These are phyloP conservation scores for Trissolcus brochymenae DNA, from an alignment of 2,888 invertebrate species.

Conservation along the genomic window DNA sequence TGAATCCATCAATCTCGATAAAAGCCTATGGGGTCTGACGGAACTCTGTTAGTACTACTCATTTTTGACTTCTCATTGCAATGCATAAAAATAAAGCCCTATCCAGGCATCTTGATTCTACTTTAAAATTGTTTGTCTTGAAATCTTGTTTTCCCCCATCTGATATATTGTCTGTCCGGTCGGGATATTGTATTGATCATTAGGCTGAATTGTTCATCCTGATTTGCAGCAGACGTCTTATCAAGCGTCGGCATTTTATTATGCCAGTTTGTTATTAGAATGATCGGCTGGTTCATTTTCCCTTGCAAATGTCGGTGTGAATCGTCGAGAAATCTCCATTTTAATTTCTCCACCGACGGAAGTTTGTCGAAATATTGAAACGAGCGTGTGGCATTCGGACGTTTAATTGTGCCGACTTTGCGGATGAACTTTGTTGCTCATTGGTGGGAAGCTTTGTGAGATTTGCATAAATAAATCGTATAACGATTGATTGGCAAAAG, in stretches of 20 bases:
- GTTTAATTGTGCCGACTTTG: slow-evolving; percentile 31
- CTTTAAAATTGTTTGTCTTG: slow-evolving; percentile 2
- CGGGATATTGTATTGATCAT: slow-evolving; percentile 8
- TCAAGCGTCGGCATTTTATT: slow-evolving; percentile 38
- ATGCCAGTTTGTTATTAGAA: slow-evolving; percentile 26
- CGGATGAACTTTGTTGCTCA: slow-evolving; percentile 31
- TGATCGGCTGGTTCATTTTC: slow-evolving; percentile 11
- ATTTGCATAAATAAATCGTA: slow-evolving; percentile 47
- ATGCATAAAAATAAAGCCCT: too few species aligned
- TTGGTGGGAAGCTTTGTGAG: slow-evolving; percentile 19
- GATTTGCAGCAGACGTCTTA: slow-evolving; percentile 50
- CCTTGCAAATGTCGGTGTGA: slow-evolving; percentile 11
- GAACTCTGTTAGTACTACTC: slow-evolving; percentile 8
- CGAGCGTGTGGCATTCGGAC: slow-evolving; percentile 2
- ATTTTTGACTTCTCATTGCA: not conserved
- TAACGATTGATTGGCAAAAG: slow-evolving; percentile 36
- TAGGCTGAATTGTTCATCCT: slow-evolving; percentile 43
- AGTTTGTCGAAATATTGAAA: slow-evolving; percentile 30
- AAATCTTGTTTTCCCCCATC: too few species aligned
- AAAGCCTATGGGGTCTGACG: not conserved
- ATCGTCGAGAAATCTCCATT: slow-evolving; percentile 14
- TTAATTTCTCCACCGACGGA: slow-evolving; percentile 13
- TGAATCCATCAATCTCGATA: slow-evolving; percentile 1
- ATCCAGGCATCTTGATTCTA: too few species aligned
- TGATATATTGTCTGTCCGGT: too few species aligned